Percentiles rank a stretch among this genome's conserved stretches.
Evolutionary conservation across 2,797 vertebrate genomes (phyloP).

Genomic region (Cirrhinus molitorella): DNA sequence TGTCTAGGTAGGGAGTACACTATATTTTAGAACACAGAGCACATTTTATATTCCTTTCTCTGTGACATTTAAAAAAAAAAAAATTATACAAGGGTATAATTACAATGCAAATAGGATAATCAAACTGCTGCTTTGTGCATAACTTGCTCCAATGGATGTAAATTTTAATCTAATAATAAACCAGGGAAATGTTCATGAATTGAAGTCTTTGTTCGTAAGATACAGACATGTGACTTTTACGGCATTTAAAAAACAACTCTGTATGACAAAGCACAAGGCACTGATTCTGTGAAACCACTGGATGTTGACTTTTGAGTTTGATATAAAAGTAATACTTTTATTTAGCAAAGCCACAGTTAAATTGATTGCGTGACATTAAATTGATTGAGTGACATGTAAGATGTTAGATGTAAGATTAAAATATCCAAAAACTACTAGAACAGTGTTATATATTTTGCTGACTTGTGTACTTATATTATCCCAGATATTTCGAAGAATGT

Average conservation of each 20-base stretch:
- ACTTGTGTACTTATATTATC: no score
- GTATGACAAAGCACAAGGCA: neutral
- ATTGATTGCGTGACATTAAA: no score
- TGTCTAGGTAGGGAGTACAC: no score
- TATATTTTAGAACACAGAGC: neutral
- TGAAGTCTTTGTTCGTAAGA: conserved; percentile 9
- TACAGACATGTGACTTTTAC: neutral
- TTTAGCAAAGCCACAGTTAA: no score
- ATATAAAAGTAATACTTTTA: neutral
- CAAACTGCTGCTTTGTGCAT: conserved; percentile 14
- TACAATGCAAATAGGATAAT: conserved; percentile 14
- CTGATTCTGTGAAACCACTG: neutral
- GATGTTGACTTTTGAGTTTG: neutral
- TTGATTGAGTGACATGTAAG: no score
- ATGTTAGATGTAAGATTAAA: no score
- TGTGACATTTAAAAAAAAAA: no score
- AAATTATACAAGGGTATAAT: no score
- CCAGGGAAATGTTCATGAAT: conserved; percentile 1
- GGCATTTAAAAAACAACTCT: neutral
- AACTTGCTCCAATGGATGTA: neutral
- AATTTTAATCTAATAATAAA: conserved; percentile 32
- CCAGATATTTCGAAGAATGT: no score
- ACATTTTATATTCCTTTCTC: neutral
- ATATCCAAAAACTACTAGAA: no score
- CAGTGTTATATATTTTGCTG: no score